These are phyloP conservation scores for Ara ararauna DNA, from an alignment of 2,797 vertebrate genomes.

Conservation along the genomic window DNA sequence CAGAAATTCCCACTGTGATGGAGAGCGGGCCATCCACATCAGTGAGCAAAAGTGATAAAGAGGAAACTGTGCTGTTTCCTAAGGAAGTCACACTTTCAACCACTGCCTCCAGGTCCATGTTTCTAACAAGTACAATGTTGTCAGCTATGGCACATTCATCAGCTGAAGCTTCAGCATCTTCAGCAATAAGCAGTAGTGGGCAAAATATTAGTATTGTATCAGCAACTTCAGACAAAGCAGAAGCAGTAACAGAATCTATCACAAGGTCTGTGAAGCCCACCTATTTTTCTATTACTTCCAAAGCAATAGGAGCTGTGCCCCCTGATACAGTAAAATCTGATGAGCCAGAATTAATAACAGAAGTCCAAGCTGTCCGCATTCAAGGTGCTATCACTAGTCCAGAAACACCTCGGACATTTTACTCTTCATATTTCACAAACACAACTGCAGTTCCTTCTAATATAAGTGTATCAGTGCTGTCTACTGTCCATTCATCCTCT, in stretches of 20 bases:
- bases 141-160: background rate
- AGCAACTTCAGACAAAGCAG: conserved; percentile 4
- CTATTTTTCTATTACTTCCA: background rate
- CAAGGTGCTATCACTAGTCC: background rate
- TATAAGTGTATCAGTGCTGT: background rate
- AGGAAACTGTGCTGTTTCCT: conserved; percentile 13
- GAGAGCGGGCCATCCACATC: background rate
- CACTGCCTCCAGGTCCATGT: background rate
- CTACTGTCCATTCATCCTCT: background rate
- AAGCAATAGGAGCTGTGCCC: background rate
- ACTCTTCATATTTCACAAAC: background rate
- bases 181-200: background rate
- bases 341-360: background rate
- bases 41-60: conserved; percentile 8
- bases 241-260: background rate
- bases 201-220: background rate
- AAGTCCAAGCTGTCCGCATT: background rate
- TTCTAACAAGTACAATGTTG: background rate
- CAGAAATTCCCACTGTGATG: background rate
- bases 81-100: conserved; percentile 52
- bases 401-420: background rate
- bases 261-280: background rate
- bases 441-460: background rate
- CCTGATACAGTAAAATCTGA: background rate
- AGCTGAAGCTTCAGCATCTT: background rate